Evolutionary conservation across 2,888 invertebrate species (phyloP).

Genomic region (Netelia melanura): DNA sequence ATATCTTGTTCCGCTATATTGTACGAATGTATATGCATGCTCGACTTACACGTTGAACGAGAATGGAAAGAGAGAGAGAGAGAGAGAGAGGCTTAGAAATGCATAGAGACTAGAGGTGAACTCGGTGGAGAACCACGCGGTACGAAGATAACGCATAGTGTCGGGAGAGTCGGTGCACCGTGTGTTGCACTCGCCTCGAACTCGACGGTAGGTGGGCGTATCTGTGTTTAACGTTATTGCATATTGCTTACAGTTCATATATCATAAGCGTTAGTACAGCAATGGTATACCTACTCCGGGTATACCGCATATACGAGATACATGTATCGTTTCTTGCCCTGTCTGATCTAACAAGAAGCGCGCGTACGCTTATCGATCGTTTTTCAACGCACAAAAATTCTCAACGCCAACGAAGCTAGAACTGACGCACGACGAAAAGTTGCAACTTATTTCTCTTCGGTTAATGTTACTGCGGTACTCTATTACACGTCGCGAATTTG

Average conservation of each 20-base stretch:
- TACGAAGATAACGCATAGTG: conserved; percentile 56
- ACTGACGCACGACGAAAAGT: neutral
- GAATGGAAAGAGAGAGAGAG: conserved; percentile 46
- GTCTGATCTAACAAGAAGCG: conserved; percentile 66
- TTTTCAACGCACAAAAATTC: conserved; percentile 22
- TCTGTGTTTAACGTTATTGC: conserved; percentile 75
- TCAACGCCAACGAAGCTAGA: neutral
- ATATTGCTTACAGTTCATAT: conserved; percentile 77
- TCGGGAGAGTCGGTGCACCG: conserved; percentile 55
- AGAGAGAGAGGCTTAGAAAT: conserved; percentile 56
- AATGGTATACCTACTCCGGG: conserved; percentile 26
- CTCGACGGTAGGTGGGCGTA: conserved; percentile 73
- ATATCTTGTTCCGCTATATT: conserved; percentile 54
- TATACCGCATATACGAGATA: conserved; percentile 9
- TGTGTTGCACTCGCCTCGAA: conserved; percentile 38
- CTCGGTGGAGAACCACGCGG: conserved; percentile 59
- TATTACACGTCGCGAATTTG: neutral
- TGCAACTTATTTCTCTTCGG: neutral
- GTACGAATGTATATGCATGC: conserved; percentile 43
- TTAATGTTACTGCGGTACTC: neutral
- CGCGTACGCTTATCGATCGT: conserved; percentile 54
- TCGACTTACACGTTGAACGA: conserved; percentile 28
- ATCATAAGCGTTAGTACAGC: conserved; percentile 71
- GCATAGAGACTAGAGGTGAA: conserved; percentile 66
- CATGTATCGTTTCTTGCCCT: conserved; percentile 30